Conservation (phyloP, 2,888 invertebrate genomes). For the Serrognathus titanus region DNA sequence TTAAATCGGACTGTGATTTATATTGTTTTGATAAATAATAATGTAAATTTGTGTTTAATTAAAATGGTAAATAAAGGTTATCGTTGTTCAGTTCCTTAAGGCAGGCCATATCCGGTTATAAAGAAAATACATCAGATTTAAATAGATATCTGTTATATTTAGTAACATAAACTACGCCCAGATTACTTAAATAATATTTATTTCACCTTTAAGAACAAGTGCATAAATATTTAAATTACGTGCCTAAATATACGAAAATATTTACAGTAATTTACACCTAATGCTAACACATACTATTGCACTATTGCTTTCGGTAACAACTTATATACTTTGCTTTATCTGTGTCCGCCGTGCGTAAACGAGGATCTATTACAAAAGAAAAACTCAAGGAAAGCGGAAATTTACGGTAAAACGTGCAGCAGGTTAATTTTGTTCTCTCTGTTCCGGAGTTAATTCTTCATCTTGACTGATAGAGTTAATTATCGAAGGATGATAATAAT, state of each 20-base stretch:
- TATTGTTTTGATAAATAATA: too few relatives aligned
- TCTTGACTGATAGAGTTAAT: constrained; percentile 9
- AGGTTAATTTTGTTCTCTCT: constrained; percentile 16
- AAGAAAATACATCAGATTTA: neutral
- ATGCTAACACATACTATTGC: constrained; percentile 6
- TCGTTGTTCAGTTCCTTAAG: neutral
- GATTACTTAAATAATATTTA: constrained; percentile 12
- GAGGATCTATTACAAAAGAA: neutral
- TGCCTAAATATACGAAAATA: constrained; percentile 16
- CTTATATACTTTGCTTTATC: neutral
- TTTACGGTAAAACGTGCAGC: neutral
- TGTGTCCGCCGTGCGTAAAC: neutral
- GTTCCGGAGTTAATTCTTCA: constrained; percentile 12
- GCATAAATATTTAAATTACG: constrained; percentile 22
- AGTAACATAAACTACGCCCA: neutral
- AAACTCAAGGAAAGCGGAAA: constrained; percentile 6
- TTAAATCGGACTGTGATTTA: too few relatives aligned
- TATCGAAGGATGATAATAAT: constrained; percentile 44
- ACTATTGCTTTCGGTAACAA: neutral
- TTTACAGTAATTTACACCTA: constrained; percentile 21
- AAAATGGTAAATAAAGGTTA: too few relatives aligned
- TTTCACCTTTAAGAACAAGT: constrained; percentile 10
- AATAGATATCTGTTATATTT: too few relatives aligned
- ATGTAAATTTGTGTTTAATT: too few relatives aligned
- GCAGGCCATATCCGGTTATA: neutral